Percentiles rank a stretch among this genome's conserved stretches.
Evolutionary conservation across 2,113 vertebrate genomes (phyloP).

Genomic region (Phasianus colchicus): DNA sequence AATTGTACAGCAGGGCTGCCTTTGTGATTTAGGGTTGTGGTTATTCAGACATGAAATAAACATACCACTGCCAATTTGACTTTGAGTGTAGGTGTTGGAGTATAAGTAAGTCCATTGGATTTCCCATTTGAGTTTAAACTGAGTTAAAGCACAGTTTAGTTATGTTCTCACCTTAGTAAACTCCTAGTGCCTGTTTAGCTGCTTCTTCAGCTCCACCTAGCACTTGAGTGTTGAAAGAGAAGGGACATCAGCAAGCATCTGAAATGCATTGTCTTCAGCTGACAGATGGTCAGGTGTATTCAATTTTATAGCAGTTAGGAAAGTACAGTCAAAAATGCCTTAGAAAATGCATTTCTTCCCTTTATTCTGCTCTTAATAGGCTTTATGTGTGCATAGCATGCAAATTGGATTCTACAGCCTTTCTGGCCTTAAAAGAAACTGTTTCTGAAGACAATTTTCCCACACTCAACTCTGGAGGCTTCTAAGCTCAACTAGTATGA

Average conservation of each 20-base stretch:
- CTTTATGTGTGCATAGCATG: fast-evolving
- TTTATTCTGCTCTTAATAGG: neutral
- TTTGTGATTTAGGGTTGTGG: neutral
- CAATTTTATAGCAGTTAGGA: neutral
- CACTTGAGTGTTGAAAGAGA: neutral
- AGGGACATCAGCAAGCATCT: neutral
- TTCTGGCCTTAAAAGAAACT: neutral
- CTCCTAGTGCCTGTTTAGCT: neutral
- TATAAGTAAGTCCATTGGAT: neutral
- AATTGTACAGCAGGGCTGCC: conserved; percentile 1
- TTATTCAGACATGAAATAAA: conserved; percentile 29
- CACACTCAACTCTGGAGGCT: neutral
- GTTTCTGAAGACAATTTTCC: neutral
- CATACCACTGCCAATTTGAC: neutral
- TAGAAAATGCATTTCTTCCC: neutral
- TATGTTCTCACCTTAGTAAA: neutral
- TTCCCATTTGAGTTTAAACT: neutral
- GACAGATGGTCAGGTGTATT: neutral
- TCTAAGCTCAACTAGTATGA: neutral
- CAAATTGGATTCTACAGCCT: neutral
- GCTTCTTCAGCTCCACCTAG: neutral
- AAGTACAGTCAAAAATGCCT: neutral
- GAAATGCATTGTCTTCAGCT: neutral
- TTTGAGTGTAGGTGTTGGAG: neutral
- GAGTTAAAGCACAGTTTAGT: neutral